Evolutionary conservation across 1,140 invertebrate genomes (phyloP), one percentile per base, ranked within the genome.

Genomic region (Conopomorpha cramerella): DNA sequence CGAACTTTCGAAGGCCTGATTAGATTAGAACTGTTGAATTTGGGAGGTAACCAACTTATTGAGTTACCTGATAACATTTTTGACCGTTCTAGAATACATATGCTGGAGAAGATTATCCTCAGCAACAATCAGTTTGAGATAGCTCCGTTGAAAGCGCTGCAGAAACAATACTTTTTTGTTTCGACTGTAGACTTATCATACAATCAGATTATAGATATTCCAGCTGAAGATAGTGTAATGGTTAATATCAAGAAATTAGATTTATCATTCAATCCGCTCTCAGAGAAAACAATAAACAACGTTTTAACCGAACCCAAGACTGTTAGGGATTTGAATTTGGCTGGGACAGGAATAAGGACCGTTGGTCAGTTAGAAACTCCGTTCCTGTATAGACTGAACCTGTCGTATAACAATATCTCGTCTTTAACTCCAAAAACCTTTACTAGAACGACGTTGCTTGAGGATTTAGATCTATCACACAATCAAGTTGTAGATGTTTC

Each of bases 271-370:
- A 96, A 95, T 81, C 90, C 91, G 0, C 63, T 96, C 1, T 85
- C 86, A 2, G 64, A 81, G 34, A 84, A 88, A 43, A 84, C 92
- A 0, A 79, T 95, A 2, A 77, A 65, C 7, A 88, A 88, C 53
- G 84, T 96, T 23, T 60, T 96, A 0, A 89, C 87, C 28, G 92
- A 95, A 58, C 92, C 92, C 0, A 96, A 95, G 78, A 92, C 92
- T 0, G 85, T 93, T 0, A 66, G 92, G 31, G 83, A 86, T 29
- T 67, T 96, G 7, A 93, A 92, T 63, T 68, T 96, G 14, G 90
- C 91, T 0, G 84, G 86, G 26, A 91, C 89, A 1, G 87, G 88
- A 8, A 87, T 94, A 3, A 82, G 72, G 29, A 55, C 71, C 3
- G 62, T 93, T 2, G 77, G 81, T 0, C 82, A 85, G 25, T 57